Base-by-base conservation (phyloP, 1,140 invertebrate genomes). In the Neocloeon triangulifer region DNA sequence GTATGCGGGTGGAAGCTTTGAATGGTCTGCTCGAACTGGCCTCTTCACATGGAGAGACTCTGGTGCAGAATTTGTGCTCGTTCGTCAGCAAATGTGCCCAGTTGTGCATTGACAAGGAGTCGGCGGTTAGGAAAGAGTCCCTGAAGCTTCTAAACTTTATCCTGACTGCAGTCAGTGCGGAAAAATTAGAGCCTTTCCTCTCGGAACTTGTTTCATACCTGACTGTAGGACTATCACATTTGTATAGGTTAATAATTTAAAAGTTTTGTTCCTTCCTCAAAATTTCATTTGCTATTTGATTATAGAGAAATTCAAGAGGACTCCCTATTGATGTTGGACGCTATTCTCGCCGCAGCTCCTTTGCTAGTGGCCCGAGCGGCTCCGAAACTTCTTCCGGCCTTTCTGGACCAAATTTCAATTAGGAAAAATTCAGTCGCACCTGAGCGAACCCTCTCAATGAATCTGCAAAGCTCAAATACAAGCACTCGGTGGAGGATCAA, bases 61-160 rank as follows among this genome's bases (percentile, higher is more conserved):
- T 86, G 9, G 47, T 85, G 2, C 62, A 70, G 43, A 68, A 64
- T 15, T 49, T 78, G n/a, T 58, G 67, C 7, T 59, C 63, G 2
- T 52, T 82, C 5, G 57, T 69, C 20, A n/a, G n/a, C n/a, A n/a
- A n/a, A n/a, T n/a, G n/a, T n/a, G n/a, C n/a, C n/a, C n/a, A n/a
- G n/a, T n/a, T n/a, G n/a, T n/a, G n/a, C n/a, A 47, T 79, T 15
- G 79, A 85, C 49, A 64, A 66, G 39, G 75, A 82, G 43, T 61
- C 57, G 43, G 54, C 64, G 46, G 64, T 81, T 5, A 56, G 81
- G 13, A 59, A 59, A 37, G 64, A 69, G 37, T 59, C 68, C 0
- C 55, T 73, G 1, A 75, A 73, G 55, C 58, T 73, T 1, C 49
- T 85, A 4, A 59, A 66, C 41, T 43, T 59, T 8, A 55, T 82